These are phyloP conservation scores for Lottia scabra DNA, from an alignment of 2,888 invertebrate species.

Conservation along the genomic window DNA sequence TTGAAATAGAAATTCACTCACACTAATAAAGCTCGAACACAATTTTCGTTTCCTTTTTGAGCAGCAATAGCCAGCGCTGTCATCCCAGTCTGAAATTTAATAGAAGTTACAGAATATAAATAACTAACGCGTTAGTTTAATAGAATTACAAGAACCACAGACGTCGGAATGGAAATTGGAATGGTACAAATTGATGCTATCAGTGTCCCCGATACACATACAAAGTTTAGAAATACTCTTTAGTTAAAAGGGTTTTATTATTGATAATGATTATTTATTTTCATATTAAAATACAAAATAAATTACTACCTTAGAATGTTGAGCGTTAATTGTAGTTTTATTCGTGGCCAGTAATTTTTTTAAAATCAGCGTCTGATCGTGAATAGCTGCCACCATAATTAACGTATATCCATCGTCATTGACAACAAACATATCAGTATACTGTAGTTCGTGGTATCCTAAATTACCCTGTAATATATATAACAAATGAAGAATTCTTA, in stretches of 20 bases:
- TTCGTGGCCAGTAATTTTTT: slow-evolving; percentile 37
- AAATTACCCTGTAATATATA: slow-evolving; percentile 51
- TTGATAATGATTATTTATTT: too few relatives aligned
- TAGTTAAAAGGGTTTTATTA: too few relatives aligned
- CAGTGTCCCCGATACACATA: too few relatives aligned
- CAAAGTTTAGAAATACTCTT: too few relatives aligned
- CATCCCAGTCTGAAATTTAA: slow-evolving; percentile 48
- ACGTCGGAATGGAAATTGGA: too few relatives aligned
- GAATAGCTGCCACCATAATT: slow-evolving; percentile 55
- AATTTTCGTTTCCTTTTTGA: slow-evolving; percentile 43
- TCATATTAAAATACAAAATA: too few relatives aligned
- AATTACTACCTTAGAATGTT: slow-evolving; percentile 45
- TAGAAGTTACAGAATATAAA: too few relatives aligned
- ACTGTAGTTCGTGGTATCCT: slow-evolving; percentile 38
- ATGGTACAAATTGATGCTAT: too few relatives aligned
- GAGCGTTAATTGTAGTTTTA: slow-evolving; percentile 49
- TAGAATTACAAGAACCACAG: too few relatives aligned
- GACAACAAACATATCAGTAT: slow-evolving; percentile 50
- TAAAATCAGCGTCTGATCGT: slow-evolving; percentile 46
- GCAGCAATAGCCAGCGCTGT: slow-evolving; percentile 61
- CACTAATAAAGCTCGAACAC: slow-evolving; percentile 51
- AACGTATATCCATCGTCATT: slow-evolving; percentile 52
- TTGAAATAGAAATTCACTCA: slow-evolving; percentile 25
- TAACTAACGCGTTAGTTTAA: too few relatives aligned
- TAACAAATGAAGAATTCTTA: too few relatives aligned